Evolutionary conservation across 2,888 invertebrate species (phyloP), one percentile per base, ranked within the genome.

Genomic region (Eupithecia inturbata): DNA sequence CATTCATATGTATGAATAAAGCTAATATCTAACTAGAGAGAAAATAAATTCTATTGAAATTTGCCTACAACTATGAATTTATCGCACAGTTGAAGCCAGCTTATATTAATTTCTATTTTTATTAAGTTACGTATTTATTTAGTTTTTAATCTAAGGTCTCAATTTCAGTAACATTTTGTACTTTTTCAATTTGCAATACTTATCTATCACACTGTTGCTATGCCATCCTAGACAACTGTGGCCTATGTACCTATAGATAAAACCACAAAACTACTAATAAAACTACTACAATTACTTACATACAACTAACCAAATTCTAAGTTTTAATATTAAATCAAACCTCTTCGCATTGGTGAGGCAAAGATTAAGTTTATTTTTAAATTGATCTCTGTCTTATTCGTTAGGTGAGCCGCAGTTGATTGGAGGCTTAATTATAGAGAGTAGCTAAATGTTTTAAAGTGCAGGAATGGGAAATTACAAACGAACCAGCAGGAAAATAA

Each of bases 401-500:
- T 31, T 22, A 28, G 19, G 19, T 19, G 62, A 31, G 22, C 66
- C 39, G 39, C 66, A 66, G 39, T 41, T 66, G 39, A 26, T 41
- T 39, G 82, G 81, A 81, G 41, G 36, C 33, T 7, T 39, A 36
- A n/a, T 26, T 12, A 39, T 39, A 36, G 14, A 70, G 81, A 82
- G 67, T 76, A 73, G 77, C 73, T 66, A 66, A 66, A 57, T 26
- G 57, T 26, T 78, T 77, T 78, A 87, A 88, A 89, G 88, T 89
- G 87, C 88, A 88, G 87, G 84, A 88, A 88, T 88, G 88, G 86
- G 87, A 89, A 89, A 89, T 89, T 88, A 87, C 88, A 87, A 88
- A 89, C 88, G 87, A 91, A 90, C 90, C 91, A 92, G 92, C 92
- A 88, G 87, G 85, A 89, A 57, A 93, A 93, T 93, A 93, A 86